phyloP scores from a whole-genome alignment of 2,888 invertebrate genomes.

The Cotesia congregata region DNA sequence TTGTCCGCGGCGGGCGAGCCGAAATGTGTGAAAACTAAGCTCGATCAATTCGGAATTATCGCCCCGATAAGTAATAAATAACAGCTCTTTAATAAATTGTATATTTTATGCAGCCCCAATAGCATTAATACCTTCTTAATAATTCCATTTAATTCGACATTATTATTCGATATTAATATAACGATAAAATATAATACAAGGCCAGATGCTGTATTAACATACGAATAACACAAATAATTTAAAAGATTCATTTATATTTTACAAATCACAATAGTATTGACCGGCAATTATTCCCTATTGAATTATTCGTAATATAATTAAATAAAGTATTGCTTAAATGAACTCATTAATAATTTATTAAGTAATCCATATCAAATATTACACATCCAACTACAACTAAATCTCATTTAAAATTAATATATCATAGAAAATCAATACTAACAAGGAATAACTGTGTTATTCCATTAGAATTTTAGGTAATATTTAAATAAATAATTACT shows the following conservation, averaged over 20 bases:
- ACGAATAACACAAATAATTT: slow-evolving; percentile 47
- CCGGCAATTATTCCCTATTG: background rate
- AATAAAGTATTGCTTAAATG: no score
- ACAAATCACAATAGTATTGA: background rate
- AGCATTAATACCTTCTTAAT: background rate
- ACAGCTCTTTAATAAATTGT: background rate
- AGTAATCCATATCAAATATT: no score
- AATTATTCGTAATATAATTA: background rate
- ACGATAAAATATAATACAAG: no score
- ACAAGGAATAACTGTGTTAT: no score
- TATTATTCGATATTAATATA: no score
- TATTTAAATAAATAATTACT: no score
- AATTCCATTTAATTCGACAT: background rate
- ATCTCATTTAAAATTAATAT: no score
- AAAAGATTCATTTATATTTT: background rate
- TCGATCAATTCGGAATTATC: slow-evolving; percentile 48
- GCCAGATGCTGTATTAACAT: slow-evolving; percentile 63
- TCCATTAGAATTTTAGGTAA: no score
- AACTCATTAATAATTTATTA: no score
- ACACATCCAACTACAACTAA: no score
- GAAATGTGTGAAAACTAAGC: slow-evolving; percentile 33
- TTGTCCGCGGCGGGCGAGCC: slow-evolving; percentile 33
- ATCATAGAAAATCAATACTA: no score
- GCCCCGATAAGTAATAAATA: slow-evolving; percentile 40
- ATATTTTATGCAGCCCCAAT: background rate